Conservation (phyloP, 2,888 invertebrate species). For the Allygus modestus region DNA sequence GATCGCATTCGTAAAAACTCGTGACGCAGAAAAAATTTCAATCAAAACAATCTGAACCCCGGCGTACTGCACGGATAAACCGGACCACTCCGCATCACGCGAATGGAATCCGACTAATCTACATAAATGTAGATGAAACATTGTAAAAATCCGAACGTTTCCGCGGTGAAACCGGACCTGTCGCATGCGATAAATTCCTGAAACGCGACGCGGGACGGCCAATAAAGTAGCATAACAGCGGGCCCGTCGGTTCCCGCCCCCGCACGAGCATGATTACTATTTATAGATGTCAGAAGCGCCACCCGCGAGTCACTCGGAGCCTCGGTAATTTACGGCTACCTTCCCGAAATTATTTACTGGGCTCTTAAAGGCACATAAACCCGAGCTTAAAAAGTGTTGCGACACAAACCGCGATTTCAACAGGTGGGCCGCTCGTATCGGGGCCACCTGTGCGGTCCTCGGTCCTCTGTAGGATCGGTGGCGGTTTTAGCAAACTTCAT, state of each 20-base stretch:
- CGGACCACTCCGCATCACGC: conserved; percentile 12
- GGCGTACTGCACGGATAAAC: conserved; percentile 2
- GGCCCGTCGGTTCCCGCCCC: neutral
- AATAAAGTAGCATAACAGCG: conserved; percentile 14
- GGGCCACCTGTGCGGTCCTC: conserved; percentile 15
- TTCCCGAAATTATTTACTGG: conserved; percentile 24
- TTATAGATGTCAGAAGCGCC: conserved; percentile 19
- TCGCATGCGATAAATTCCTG: neutral
- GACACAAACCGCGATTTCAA: conserved; percentile 16
- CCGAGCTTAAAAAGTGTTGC: conserved; percentile 18
- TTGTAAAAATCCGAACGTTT: conserved; percentile 22
- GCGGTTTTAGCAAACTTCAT: neutral
- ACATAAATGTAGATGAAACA: conserved; percentile 26
- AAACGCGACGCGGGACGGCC: conserved; percentile 10
- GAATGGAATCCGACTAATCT: conserved; percentile 18
- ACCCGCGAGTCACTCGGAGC: conserved; percentile 20
- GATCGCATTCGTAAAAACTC: too few relatives aligned
- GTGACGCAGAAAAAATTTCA: too few relatives aligned
- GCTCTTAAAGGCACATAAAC: conserved; percentile 24
- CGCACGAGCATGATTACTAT: conserved; percentile 10
- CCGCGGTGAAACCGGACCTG: conserved; percentile 11
- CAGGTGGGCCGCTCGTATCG: neutral
- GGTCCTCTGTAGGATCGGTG: too few relatives aligned
- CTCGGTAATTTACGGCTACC: conserved; percentile 12
- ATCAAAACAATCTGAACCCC: neutral